phyloP scores from a whole-genome alignment of 2,797 vertebrate genomes.

The Neostethus bicornis region DNA sequence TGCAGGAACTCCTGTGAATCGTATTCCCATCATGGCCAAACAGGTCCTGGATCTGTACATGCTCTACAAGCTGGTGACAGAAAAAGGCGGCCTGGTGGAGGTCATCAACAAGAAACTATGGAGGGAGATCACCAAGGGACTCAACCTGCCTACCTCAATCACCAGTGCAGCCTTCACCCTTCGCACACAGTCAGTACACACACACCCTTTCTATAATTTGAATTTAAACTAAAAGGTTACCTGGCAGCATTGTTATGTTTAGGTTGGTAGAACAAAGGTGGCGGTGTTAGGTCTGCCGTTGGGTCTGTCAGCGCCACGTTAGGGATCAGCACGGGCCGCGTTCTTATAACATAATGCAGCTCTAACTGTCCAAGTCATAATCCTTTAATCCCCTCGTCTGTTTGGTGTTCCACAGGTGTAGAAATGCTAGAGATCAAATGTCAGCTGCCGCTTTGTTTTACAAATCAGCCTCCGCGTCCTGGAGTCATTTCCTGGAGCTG shows the following conservation, averaged over 20 bases:
- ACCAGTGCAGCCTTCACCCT: conserved; percentile 98
- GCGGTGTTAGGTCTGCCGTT: background rate
- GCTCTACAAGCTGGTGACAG: conserved; percentile 95
- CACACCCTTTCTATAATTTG: background rate
- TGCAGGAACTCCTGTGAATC: conserved; percentile 94
- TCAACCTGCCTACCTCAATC: conserved; percentile 97
- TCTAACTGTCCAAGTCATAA: conserved; percentile 3
- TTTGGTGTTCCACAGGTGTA: background rate
- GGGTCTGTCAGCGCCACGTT: background rate
- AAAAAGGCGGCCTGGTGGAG: conserved; percentile 96
- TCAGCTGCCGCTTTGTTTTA: conserved; percentile 25
- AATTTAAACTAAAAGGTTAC: background rate
- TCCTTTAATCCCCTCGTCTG: conserved; percentile 28
- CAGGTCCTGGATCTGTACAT: conserved; percentile 97
- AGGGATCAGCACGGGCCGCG: background rate
- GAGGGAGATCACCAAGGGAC: conserved; percentile 97
- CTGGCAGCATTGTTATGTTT: background rate
- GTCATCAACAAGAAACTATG: conserved; percentile 99
- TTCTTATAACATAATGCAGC: background rate
- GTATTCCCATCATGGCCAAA: conserved; percentile 98
- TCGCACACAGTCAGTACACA: conserved; percentile 90
- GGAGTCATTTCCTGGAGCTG: conserved; percentile 25
- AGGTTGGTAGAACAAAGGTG: background rate
- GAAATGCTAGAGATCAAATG: conserved; percentile 11
- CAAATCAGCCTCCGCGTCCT: conserved; percentile 15